Base-by-base conservation (phyloP, 2,797 vertebrate species). In the Caiman crocodilus region DNA sequence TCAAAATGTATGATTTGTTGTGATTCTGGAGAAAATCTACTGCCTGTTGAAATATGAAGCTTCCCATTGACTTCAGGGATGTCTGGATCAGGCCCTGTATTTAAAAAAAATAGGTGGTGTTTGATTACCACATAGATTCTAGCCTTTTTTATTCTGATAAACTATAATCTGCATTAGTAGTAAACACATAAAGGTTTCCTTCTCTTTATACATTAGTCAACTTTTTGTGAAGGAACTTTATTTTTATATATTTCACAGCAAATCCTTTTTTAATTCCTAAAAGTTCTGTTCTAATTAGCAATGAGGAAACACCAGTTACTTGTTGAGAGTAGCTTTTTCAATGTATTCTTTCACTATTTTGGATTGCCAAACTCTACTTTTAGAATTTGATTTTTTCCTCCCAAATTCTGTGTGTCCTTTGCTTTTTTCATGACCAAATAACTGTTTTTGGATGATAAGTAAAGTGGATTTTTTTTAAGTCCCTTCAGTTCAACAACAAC, bases 171-270 rank as follows among this genome's bases (percentile, higher is more conserved):
- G 57, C 89, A 23, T 76, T 57, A 10, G 60, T 82, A 91, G 82
- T 42, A 65, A 35, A 61, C 2, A 3, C 1, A 56, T 61, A 16
- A 93, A 69, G 6, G 23, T 89, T 95, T 94, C 58, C 79, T 95
- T 76, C 95, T 94, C 88, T 82, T 93, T 95, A 91, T 82, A 96
- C 84, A 87, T 92, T 96, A 97, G 92, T 96, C 97, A 96, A 35
- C 71, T 90, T 97, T 96, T 93, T 20, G 81, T 94, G 80, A 87
- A 80, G 94, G 86, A 95, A 90, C 6, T 28, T 80, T 91, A 59
- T 89, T 86, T 95, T 75, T 87, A 79, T 94, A 93, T 91, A 92
- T 96, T 96, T 95, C 85, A 90, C 84, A 92, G 74, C 64, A 57
- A 65, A 35, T 79, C 82, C 89, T 87, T 59, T 82, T 76, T 93